Conservation (phyloP, 2,888 invertebrate genomes). For the Metalampra italica region DNA sequence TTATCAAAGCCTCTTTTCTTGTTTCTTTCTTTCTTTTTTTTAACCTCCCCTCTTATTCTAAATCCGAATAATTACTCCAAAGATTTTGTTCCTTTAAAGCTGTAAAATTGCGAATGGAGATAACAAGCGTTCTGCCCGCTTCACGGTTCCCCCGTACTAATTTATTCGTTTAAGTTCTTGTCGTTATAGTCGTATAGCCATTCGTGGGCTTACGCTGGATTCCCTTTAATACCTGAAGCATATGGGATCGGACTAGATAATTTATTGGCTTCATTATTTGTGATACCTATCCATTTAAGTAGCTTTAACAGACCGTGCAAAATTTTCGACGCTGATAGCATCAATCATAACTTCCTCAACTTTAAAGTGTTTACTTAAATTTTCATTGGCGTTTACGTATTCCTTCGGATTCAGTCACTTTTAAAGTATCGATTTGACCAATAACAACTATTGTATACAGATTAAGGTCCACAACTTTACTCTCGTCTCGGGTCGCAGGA, state of each 20-base stretch:
- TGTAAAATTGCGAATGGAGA: slow-evolving; percentile 55
- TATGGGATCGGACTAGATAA: slow-evolving; percentile 32
- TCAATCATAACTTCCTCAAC: neutral
- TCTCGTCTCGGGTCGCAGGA: slow-evolving; percentile 2
- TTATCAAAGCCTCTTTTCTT: slow-evolving; percentile 4
- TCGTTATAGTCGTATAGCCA: slow-evolving; percentile 49
- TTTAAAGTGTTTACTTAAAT: neutral
- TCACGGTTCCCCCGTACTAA: slow-evolving; percentile 42
- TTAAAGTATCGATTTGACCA: neutral
- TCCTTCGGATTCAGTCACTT: neutral
- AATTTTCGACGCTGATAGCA: no score
- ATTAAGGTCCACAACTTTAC: neutral
- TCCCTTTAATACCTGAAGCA: slow-evolving; percentile 45
- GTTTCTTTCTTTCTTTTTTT: slow-evolving; percentile 18
- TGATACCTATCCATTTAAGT: neutral
- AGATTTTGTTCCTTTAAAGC: slow-evolving; percentile 44
- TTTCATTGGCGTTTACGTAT: neutral
- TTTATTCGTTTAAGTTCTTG: slow-evolving; percentile 61
- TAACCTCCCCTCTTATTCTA: slow-evolving; percentile 22
- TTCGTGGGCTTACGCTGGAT: slow-evolving; percentile 49
- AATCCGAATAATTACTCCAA: slow-evolving; percentile 46
- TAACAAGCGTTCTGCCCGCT: slow-evolving; percentile 50
- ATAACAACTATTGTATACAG: neutral
- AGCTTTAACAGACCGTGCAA: no score
- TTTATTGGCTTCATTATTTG: slow-evolving; percentile 8